Percentiles rank a stretch among this genome's conserved stretches.
Evolutionary conservation across 2,113 vertebrate genomes (phyloP).

Genomic region (Pseudonaja textilis): DNA sequence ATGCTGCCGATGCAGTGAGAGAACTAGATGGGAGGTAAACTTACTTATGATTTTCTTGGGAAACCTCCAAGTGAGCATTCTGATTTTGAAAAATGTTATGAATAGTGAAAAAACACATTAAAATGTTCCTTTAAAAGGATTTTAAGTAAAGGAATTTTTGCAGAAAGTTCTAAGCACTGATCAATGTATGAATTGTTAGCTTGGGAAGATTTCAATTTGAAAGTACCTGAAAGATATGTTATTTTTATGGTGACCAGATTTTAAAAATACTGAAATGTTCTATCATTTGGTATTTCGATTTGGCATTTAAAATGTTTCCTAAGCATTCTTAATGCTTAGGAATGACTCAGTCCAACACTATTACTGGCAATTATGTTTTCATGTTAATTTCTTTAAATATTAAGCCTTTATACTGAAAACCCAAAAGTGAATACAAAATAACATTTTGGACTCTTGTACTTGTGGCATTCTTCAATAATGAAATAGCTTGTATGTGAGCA

Average conservation of each 20-base stretch:
- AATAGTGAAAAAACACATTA: neutral
- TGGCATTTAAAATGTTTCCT: neutral
- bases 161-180: neutral
- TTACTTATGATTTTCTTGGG: neutral
- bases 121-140: neutral
- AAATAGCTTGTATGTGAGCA: neutral
- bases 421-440: neutral
- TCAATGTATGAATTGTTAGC: neutral
- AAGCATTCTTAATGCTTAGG: neutral
- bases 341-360: neutral
- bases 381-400: neutral
- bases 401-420: neutral
- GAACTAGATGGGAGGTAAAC: constrained; percentile 95
- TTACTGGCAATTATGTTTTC: neutral
- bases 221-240: neutral
- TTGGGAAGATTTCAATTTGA: neutral
- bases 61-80: neutral
- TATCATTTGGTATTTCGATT: neutral
- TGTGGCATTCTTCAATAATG: neutral
- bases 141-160: neutral
- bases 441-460: neutral
- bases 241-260: neutral
- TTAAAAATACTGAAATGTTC: neutral
- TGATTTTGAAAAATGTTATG: neutral
- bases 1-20: constrained; percentile 96